These are phyloP conservation scores for Eupithecia tripunctaria DNA, from an alignment of 2,888 invertebrate species.

Conservation along the genomic window DNA sequence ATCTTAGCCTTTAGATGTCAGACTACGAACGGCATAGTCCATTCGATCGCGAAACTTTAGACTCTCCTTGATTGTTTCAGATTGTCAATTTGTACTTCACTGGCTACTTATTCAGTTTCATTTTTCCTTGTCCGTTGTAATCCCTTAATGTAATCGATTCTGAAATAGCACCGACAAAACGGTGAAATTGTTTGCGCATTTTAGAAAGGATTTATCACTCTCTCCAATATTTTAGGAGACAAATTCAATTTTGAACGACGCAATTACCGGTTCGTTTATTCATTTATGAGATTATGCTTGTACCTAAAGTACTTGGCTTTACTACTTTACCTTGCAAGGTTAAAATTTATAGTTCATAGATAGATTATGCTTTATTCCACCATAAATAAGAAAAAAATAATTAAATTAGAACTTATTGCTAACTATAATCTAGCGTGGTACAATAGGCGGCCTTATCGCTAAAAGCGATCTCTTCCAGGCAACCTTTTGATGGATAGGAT, in stretches of 20 bases:
- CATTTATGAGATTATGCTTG: slow-evolving; percentile 20
- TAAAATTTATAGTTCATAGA: too few species aligned
- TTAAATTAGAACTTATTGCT: too few species aligned
- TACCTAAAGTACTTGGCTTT: slow-evolving; percentile 8
- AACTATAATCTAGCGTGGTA: too few species aligned
- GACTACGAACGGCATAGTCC: neutral
- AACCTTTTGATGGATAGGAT: too few species aligned
- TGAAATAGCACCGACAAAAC: slow-evolving; percentile 27
- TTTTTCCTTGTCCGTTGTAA: slow-evolving; percentile 42
- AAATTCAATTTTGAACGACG: slow-evolving; percentile 23
- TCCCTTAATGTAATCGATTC: slow-evolving; percentile 40
- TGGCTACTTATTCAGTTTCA: slow-evolving; percentile 44
- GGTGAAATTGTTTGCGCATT: slow-evolving; percentile 37
- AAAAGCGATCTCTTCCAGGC: too few species aligned
- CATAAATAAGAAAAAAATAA: too few species aligned
- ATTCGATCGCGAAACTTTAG: slow-evolving; percentile 35
- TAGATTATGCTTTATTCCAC: too few species aligned
- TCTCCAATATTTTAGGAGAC: slow-evolving; percentile 25
- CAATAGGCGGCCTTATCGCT: too few species aligned
- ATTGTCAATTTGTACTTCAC: slow-evolving; percentile 54
- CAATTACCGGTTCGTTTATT: slow-evolving; percentile 16
- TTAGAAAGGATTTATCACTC: slow-evolving; percentile 31
- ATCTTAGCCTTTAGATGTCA: neutral
- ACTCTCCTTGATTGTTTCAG: slow-evolving; percentile 50
- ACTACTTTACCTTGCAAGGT: neutral